phyloP scores from a whole-genome alignment of 2,888 invertebrate genomes.

The Pharmacophagus antenor region DNA sequence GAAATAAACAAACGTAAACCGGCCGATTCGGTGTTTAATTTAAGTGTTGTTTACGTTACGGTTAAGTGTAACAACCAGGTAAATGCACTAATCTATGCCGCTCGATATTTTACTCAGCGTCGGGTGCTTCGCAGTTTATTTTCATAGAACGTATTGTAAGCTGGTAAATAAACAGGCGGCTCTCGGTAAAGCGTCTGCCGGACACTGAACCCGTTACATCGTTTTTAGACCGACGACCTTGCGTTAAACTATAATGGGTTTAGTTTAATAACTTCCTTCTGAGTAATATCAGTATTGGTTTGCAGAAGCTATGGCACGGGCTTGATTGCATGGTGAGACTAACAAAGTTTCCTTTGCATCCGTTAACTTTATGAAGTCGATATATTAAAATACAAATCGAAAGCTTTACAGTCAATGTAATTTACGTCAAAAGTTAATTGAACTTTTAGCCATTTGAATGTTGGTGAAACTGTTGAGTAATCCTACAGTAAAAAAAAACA shows the following conservation, averaged over 20 bases:
- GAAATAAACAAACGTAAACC: conserved; percentile 16
- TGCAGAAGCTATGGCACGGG: conserved; percentile 6
- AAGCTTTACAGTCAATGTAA: too few relatives aligned
- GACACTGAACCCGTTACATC: conserved; percentile 72
- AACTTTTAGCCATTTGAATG: too few relatives aligned
- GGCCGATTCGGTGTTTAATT: conserved; percentile 8
- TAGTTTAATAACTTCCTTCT: conserved; percentile 31
- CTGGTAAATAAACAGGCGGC: conserved; percentile 41
- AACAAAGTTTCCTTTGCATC: not conserved
- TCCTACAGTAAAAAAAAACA: too few relatives aligned
- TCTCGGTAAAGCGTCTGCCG: conserved; percentile 47
- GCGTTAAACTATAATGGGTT: conserved; percentile 44
- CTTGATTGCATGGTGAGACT: too few relatives aligned
- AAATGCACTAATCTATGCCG: conserved; percentile 20
- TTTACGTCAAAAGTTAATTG: too few relatives aligned
- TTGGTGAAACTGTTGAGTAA: too few relatives aligned
- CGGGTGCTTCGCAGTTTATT: conserved; percentile 34
- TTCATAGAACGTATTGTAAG: conserved; percentile 36
- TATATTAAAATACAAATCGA: not conserved
- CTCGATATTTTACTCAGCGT: conserved; percentile 32
- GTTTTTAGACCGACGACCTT: conserved; percentile 75
- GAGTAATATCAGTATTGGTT: conserved; percentile 22
- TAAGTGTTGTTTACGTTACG: conserved; percentile 24
- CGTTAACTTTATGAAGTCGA: too few relatives aligned
- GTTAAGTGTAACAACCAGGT: conserved; percentile 24